Conservation (phyloP, 2,113 vertebrate genomes). For the Lipophrys pholis region DNA sequence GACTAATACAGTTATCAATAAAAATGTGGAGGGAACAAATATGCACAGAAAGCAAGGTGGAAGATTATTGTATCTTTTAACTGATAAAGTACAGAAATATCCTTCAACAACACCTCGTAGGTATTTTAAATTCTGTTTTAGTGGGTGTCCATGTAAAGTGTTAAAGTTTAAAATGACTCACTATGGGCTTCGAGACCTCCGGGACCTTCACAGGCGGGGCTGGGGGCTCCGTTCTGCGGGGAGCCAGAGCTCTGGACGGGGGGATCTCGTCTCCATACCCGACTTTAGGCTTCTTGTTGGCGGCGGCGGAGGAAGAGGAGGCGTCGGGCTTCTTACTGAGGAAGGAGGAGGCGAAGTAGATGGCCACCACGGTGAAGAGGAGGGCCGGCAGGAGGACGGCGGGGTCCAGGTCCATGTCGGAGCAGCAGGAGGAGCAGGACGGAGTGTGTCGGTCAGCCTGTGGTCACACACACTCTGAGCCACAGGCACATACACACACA, state of each 20-base stretch:
- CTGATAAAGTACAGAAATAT: too few species aligned
- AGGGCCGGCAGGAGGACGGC: constrained; percentile 71
- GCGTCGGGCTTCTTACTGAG: constrained; percentile 61
- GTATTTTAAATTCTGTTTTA: too few species aligned
- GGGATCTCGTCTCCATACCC: constrained; percentile 51
- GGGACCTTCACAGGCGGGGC: constrained; percentile 47
- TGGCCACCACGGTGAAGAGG: constrained; percentile 75
- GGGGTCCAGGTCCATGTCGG: constrained; percentile 73
- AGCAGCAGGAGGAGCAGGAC: not conserved
- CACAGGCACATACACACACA: not conserved
- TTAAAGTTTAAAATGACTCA: too few species aligned
- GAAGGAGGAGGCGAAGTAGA: constrained; percentile 66
- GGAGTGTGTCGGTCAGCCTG: constrained; percentile 16
- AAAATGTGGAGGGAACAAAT: too few species aligned
- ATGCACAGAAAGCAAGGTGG: too few species aligned
- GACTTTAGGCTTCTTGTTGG: constrained; percentile 37
- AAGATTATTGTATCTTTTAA: too few species aligned
- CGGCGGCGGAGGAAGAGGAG: constrained; percentile 29
- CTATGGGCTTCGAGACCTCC: not conserved
- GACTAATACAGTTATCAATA: too few species aligned
- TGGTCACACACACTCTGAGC: not conserved
- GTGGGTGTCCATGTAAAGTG: too few species aligned
- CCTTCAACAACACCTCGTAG: too few species aligned
- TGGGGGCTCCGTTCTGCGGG: constrained; percentile 8
- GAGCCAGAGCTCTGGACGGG: constrained; percentile 45